Base-by-base conservation (phyloP, 2,888 invertebrate genomes). In the Eupithecia inturbata region DNA sequence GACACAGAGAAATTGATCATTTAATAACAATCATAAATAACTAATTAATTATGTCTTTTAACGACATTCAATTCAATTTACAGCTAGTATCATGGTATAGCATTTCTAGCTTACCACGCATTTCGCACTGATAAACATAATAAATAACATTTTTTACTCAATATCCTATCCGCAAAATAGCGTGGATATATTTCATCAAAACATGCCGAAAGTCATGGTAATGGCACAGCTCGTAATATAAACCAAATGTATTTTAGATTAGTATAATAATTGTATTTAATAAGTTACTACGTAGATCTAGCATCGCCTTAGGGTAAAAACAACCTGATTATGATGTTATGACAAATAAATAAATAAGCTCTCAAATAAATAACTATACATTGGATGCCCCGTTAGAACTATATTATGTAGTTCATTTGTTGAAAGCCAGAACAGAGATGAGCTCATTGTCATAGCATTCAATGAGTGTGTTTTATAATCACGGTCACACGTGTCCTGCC, bases 391-490 rank as follows among this genome's bases (percentile, higher is more conserved):
- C 22, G 53, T 53, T 22, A 12, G 4, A 53, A 49, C 49, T 49
- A n/a, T 49, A 49, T 3, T n/a, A 49, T 22, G 19, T 22, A 22
- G 31, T 12, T 22, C 64, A 22, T 66, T 66, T 12, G 68, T 68
- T 26, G 28, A 3, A 26, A 49, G n/a, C 68, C 68, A 68, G 53
- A 57, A 28, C 57, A 19, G 60, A 60, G 68, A 68, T 68, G 68
- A 68, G 49, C 60, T 41, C 68, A 60, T 68, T 39, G 60, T 39
- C 36, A 68, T 36, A 28, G 36, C 19, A 60, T 60, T 60, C n/a
- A 62, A 62, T 62, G 60, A 60, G 26, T 28, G 19, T 60, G 28
- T 66, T 36, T 66, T 22, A 67, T 67, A 36, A 45, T 45, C 67
- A 36, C 41, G 67, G 19, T 31, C 45, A 36, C 49, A 66, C 62